Evolutionary conservation across 2,797 vertebrate genomes (phyloP).

Genomic region (Anguilla megastoma): DNA sequence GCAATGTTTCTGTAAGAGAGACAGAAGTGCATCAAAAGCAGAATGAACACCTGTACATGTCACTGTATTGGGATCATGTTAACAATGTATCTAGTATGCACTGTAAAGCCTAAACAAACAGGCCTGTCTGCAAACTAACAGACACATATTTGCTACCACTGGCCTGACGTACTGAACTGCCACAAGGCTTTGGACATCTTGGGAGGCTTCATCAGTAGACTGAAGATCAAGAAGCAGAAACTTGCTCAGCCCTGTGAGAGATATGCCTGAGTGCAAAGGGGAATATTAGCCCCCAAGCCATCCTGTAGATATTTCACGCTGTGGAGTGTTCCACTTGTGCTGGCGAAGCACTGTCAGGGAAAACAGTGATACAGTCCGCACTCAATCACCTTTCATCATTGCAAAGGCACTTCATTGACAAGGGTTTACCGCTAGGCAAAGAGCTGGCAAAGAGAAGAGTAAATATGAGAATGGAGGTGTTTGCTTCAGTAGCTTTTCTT

Average conservation of each 20-base stretch:
- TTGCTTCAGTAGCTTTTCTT: background rate
- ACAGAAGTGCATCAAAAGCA: background rate
- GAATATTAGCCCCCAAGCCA: background rate
- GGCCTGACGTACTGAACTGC: background rate
- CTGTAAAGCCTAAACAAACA: background rate
- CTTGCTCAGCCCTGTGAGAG: constrained; percentile 7
- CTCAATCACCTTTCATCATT: constrained; percentile 17
- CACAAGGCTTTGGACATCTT: background rate
- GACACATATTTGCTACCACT: background rate
- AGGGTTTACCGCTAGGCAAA: background rate
- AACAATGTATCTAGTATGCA: background rate
- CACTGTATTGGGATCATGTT: background rate
- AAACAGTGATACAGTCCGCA: background rate
- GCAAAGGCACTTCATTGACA: background rate
- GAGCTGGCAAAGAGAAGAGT: background rate
- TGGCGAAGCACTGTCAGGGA: background rate
- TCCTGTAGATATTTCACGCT: constrained; percentile 6
- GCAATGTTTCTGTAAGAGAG: background rate
- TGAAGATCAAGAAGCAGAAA: background rate
- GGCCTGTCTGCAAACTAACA: background rate
- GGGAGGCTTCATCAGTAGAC: background rate
- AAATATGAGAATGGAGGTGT: constrained; percentile 9
- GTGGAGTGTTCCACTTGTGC: background rate
- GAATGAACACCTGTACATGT: background rate
- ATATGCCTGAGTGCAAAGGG: constrained; percentile 1